These are phyloP conservation scores for Peromyscus maniculatus DNA, from an alignment of 2,113 vertebrate genomes.

Conservation along the genomic window DNA sequence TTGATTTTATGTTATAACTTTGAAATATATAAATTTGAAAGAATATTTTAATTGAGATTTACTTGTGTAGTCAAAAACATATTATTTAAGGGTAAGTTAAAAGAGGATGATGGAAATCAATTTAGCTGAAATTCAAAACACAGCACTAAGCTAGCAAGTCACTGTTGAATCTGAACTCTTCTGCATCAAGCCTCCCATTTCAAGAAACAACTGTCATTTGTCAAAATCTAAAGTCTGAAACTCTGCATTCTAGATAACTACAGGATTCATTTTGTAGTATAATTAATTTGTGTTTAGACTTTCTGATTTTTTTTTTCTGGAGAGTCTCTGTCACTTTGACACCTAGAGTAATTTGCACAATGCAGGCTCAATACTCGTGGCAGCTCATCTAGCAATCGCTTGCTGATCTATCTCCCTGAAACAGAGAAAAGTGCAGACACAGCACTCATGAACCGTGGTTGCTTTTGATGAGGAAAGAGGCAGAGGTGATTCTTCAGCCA, in stretches of 20 bases:
- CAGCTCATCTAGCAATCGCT: not conserved
- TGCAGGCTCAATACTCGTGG: not conserved
- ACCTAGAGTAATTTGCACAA: constrained; percentile 36
- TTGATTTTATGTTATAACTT: not conserved
- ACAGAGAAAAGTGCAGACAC: constrained; percentile 19
- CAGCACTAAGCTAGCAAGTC: not conserved
- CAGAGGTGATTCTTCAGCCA: not conserved
- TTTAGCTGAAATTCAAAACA: not conserved
- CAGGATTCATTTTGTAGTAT: not conserved
- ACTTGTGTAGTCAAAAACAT: not conserved
- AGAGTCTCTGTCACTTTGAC: not conserved
- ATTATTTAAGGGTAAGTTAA: not conserved
- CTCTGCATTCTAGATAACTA: not conserved
- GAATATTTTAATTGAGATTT: not conserved
- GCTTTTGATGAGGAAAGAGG: constrained; percentile 1
- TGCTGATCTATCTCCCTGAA: not conserved
- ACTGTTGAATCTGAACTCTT: not conserved
- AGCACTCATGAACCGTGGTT: not conserved
- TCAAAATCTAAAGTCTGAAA: not conserved
- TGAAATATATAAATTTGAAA: not conserved
- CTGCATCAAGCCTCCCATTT: not conserved
- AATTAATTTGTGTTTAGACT: constrained; percentile 13
- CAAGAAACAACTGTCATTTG: not conserved
- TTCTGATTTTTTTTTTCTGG: not conserved
- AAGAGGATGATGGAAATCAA: not conserved